phyloP scores from a whole-genome alignment of 2,113 vertebrate species.

The Salvelinus sp. region DNA sequence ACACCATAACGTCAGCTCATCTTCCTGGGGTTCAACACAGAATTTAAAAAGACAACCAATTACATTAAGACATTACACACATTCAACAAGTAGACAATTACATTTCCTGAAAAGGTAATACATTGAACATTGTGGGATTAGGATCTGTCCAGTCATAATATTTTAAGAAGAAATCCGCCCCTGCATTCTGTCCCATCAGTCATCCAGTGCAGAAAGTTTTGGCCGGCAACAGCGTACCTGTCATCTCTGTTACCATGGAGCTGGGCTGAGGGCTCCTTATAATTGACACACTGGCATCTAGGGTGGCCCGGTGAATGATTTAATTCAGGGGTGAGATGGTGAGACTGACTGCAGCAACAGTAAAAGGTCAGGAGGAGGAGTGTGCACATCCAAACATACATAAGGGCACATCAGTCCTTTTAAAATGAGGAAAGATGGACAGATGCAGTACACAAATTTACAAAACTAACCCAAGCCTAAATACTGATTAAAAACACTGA shows the following conservation, averaged over 20 bases:
- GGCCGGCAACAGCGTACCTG: slow-evolving; percentile 15
- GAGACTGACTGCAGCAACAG: slow-evolving; percentile 8
- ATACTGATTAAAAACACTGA: neutral
- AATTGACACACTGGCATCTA: neutral
- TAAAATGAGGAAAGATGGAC: neutral
- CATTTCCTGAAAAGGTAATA: too few species aligned
- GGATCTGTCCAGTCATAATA: too few species aligned
- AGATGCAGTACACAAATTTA: neutral
- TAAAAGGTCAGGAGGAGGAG: neutral
- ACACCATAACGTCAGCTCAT: too few species aligned
- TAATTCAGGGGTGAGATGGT: neutral
- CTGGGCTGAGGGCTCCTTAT: slow-evolving; percentile 4
- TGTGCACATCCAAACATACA: neutral
- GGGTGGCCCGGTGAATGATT: neutral
- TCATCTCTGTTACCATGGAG: slow-evolving; percentile 21
- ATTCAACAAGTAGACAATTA: too few species aligned
- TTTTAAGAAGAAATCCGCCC: neutral
- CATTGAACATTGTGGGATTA: too few species aligned
- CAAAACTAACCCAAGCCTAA: neutral
- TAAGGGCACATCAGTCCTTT: neutral
- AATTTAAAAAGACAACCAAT: too few species aligned
- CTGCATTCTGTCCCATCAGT: slow-evolving; percentile 42
- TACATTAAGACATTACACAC: too few species aligned
- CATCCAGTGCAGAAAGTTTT: slow-evolving; percentile 37
- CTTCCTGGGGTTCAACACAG: too few species aligned